Evolutionary conservation across 1,140 invertebrate genomes (phyloP).

Genomic region (Drosophila seguyi): DNA sequence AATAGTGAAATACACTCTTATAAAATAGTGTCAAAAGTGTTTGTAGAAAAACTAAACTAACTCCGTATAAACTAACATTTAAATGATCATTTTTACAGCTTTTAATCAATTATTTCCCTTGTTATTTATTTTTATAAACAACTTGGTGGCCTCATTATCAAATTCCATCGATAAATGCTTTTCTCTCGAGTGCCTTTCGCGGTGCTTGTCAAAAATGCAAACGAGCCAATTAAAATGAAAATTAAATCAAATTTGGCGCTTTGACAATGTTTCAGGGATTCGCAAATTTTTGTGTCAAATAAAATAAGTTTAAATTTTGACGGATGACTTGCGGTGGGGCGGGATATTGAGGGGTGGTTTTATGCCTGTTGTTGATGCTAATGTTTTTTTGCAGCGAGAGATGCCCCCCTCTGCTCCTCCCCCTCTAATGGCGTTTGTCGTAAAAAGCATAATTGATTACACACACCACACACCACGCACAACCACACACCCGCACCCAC

Average conservation of each 20-base stretch:
- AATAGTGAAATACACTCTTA: constrained; percentile 28
- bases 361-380: constrained; percentile 41
- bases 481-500: constrained; percentile 23
- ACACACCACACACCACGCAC: constrained; percentile 35
- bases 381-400: constrained; percentile 31
- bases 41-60: not conserved
- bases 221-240: constrained; percentile 60
- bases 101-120: not conserved
- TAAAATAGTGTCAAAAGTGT: not conserved
- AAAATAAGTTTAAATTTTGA: constrained; percentile 41
- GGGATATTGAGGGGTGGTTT: not conserved
- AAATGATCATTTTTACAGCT: not conserved
- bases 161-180: not conserved
- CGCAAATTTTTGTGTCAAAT: constrained; percentile 28
- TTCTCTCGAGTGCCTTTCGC: not conserved
- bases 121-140: not conserved
- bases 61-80: not conserved
- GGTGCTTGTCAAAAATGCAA: constrained; percentile 44
- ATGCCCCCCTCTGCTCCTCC: not conserved
- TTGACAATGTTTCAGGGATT: constrained; percentile 28
- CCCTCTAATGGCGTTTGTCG: constrained; percentile 51
- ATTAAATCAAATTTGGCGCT: constrained; percentile 53
- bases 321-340: constrained; percentile 13
- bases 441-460: constrained; percentile 81
- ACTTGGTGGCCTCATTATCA: not conserved